Base-by-base conservation (phyloP, 2,113 vertebrate genomes). In the Henicopernis longicauda region DNA sequence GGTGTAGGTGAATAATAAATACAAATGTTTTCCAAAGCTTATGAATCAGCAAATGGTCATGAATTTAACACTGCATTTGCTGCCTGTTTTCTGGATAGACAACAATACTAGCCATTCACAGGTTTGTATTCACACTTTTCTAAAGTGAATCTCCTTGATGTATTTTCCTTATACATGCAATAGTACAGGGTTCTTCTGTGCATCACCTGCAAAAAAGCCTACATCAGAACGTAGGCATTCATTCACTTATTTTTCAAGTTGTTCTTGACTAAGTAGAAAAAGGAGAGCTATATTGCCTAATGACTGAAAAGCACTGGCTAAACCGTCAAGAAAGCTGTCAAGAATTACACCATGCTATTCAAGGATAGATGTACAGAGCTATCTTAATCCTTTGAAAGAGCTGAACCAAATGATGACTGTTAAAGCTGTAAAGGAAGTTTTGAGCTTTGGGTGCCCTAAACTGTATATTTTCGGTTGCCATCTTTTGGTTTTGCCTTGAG, bases 271-370 rank as follows among this genome's bases (percentile, higher is more conserved):
- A 97, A 89, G 90, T 58, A 93, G 81, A 67, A 96, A 86, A 94
- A 92, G 74, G 18, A 95, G 49, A 89, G 8, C 66, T 90, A 89
- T 97, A 81, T 92, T 97, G 76, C 50, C 74, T 94, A 81, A 81
- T 77, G 73, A 92, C 76, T 94, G 67, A 95, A 96, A 98, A 93
- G 25, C 17, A 34, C 44, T 90, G 82, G 20, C 59, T 96, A 96
- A 92, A 61, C 23, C 31, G 86, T 96, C 69, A 97, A 88, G 65
- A 94, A 90, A 97, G 27, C 62, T 92, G 80, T 89, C 73, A 96
- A 93, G 61, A 95, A 95, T 95, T 93, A 76, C 16, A 89, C 16
- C 29, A 62, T 89, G 89, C 55, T 97, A 93, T 95, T 95, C 81
- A 96, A 95, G 69, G 25, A 49, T n/a, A 90, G 49, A 85, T 49